These are phyloP conservation scores for Tinamus major DNA, from an alignment of 2,797 vertebrate genomes.

Conservation along the genomic window DNA sequence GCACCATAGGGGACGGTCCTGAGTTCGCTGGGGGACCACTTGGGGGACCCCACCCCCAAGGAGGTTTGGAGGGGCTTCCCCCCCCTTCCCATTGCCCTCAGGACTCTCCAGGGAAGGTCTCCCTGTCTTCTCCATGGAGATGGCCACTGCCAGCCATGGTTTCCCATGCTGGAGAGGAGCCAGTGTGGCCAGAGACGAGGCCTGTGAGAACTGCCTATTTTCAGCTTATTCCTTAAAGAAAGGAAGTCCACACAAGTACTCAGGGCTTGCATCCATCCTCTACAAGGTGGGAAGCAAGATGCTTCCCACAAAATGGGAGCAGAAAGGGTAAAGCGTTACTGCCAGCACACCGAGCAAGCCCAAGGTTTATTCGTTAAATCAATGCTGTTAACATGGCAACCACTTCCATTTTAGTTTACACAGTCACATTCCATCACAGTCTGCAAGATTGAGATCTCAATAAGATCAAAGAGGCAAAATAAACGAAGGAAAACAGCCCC, in stretches of 20 bases:
- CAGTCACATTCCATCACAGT: rapidly evolving
- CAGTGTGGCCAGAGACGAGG: neutral
- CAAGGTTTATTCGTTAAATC: neutral
- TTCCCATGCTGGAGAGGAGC: neutral
- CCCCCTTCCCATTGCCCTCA: neutral
- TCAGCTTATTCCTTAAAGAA: too few species aligned
- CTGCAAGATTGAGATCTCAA: neutral
- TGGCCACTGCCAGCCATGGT: too few species aligned
- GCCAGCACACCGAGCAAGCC: neutral
- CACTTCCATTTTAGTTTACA: neutral
- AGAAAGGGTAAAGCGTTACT: rapidly evolving
- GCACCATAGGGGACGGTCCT: too few species aligned
- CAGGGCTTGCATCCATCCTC: too few species aligned
- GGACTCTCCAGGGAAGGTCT: too few species aligned
- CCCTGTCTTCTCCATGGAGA: too few species aligned
- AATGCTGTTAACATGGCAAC: conserved; percentile 35
- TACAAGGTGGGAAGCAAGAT: too few species aligned
- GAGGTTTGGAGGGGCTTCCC: too few species aligned
- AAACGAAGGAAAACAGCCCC: neutral
- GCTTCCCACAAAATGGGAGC: neutral
- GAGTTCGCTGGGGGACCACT: too few species aligned
- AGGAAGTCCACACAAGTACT: too few species aligned
- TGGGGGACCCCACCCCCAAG: too few species aligned
- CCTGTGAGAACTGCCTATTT: neutral
- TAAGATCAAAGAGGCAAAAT: neutral